These are phyloP conservation scores for Colostygia pectinataria DNA, from an alignment of 2,888 invertebrate genomes.

Conservation along the genomic window DNA sequence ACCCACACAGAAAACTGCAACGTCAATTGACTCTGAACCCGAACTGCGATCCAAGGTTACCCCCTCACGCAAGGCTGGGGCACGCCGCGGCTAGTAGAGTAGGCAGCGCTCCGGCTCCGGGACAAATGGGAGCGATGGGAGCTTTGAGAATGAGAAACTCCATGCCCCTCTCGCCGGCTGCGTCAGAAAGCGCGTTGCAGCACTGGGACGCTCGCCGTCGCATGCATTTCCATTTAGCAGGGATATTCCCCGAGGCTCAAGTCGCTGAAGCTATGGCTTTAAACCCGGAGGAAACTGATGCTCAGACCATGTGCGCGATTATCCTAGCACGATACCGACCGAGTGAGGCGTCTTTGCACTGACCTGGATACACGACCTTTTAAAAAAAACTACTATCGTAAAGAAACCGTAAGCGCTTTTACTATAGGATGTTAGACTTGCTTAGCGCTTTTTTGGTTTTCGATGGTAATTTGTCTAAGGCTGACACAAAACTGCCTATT, in stretches of 20 bases:
- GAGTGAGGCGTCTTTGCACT: slow-evolving; percentile 54
- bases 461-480: slow-evolving; percentile 1
- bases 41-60: slow-evolving; percentile 87
- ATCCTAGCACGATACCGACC: slow-evolving; percentile 89
- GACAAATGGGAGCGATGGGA: slow-evolving; percentile 78
- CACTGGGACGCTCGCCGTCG: slow-evolving; percentile 87
- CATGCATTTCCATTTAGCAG: slow-evolving; percentile 94
- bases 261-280: slow-evolving; percentile 94
- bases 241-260: slow-evolving; percentile 94
- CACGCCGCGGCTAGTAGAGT: slow-evolving; percentile 87
- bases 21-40: slow-evolving; percentile 93
- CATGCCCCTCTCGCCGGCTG: slow-evolving; percentile 56
- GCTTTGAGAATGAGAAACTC: slow-evolving; percentile 55
- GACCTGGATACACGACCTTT: slow-evolving; percentile 20
- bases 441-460: not conserved
- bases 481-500: too few relatives aligned
- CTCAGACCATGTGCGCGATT: slow-evolving; percentile 94
- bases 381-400: not conserved
- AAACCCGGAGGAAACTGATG: slow-evolving; percentile 94
- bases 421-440: not conserved
- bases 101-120: slow-evolving; percentile 83
- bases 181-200: slow-evolving; percentile 74
- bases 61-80: slow-evolving; percentile 58
- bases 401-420: slow-evolving; percentile 1
- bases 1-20: slow-evolving; percentile 90